phyloP scores from a whole-genome alignment of 2,113 vertebrate genomes.

The Hippolais icterina region DNA sequence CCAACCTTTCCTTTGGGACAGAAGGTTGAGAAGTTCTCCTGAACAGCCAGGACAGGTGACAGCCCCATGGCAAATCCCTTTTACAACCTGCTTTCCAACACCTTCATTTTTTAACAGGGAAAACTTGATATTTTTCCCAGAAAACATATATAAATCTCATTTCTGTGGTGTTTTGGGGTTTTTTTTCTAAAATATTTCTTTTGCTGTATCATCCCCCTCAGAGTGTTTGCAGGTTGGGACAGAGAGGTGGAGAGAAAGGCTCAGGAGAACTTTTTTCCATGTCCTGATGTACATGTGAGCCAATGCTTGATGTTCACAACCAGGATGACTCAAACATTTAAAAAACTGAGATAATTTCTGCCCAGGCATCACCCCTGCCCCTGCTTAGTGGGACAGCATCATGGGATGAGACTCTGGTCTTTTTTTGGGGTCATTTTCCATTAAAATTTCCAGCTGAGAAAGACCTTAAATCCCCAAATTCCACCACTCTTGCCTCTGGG shows the following conservation, averaged over 20 bases:
- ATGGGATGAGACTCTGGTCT: fast-evolving
- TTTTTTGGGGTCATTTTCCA: background rate
- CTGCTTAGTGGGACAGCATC: background rate
- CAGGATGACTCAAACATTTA: background rate
- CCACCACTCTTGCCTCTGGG: background rate
- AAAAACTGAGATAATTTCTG: background rate
- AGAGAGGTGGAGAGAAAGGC: background rate
- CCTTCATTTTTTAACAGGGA: background rate
- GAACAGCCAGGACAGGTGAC: fast-evolving
- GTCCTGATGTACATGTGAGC: background rate
- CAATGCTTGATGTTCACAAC: background rate
- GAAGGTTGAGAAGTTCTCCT: background rate
- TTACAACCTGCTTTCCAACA: background rate
- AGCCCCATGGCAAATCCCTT: background rate
- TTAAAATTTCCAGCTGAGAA: background rate
- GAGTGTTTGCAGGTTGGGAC: background rate
- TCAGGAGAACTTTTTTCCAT: background rate
- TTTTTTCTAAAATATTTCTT: background rate
- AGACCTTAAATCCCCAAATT: background rate
- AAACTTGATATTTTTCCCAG: constrained; percentile 1
- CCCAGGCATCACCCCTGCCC: background rate
- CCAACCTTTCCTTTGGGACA: background rate
- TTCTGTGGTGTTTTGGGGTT: background rate
- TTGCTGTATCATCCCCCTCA: background rate
- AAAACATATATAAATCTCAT: background rate